phyloP scores from a whole-genome alignment of 2,113 vertebrate genomes.

The Acanthochromis polyacanthus region DNA sequence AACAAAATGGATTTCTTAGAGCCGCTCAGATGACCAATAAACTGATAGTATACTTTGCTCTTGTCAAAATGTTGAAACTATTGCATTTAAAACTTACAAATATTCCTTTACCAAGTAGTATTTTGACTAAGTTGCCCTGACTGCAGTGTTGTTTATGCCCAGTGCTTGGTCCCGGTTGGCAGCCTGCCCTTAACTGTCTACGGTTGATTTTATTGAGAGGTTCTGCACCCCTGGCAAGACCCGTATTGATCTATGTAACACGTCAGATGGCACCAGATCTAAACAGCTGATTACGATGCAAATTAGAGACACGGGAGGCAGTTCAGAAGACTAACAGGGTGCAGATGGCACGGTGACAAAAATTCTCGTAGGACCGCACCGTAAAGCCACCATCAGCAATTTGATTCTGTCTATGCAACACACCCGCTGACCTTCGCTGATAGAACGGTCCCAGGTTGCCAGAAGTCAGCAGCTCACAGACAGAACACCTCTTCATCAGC shows the following conservation, averaged over 20 bases:
- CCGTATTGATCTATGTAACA: constrained; percentile 50
- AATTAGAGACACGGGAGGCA: constrained; percentile 10
- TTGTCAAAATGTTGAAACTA: no score
- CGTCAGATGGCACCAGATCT: neutral
- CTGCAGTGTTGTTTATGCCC: neutral
- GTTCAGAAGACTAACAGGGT: constrained; percentile 14
- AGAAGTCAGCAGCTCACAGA: constrained; percentile 75
- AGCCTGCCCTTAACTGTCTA: constrained; percentile 11
- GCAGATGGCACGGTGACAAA: constrained; percentile 48
- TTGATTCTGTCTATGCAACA: constrained; percentile 66
- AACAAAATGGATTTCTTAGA: no score
- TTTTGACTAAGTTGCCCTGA: neutral
- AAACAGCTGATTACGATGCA: constrained; percentile 63
- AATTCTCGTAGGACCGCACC: constrained; percentile 21
- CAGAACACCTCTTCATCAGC: constrained; percentile 67
- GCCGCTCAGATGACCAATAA: no score
- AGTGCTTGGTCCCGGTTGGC: neutral
- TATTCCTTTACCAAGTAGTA: neutral
- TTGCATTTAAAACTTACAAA: neutral
- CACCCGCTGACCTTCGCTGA: constrained; percentile 68
- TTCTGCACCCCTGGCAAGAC: neutral
- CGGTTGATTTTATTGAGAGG: constrained; percentile 19
- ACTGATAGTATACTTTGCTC: no score
- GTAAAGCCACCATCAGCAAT: constrained; percentile 69
- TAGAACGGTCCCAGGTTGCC: constrained; percentile 57